Conservation (phyloP, 2,888 invertebrate genomes). For the Synanthedon vespiformis region DNA sequence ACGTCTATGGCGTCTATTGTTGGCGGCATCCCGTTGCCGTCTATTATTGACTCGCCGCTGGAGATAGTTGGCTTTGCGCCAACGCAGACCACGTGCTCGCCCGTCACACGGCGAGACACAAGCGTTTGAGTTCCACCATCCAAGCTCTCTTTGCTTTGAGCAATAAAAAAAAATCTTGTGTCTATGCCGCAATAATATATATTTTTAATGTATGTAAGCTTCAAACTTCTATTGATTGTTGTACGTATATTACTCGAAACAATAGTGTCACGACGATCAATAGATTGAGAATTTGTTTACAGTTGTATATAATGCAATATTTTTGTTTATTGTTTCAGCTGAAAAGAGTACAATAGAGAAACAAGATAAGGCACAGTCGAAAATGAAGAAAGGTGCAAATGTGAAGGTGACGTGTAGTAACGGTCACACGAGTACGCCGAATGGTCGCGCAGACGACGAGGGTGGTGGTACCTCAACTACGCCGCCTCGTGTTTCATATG, state of each 20-base stretch:
- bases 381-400: conserved; percentile 52
- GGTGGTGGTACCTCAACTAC: conserved; percentile 31
- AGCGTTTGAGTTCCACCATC: conserved; percentile 14
- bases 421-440: conserved; percentile 53
- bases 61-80: conserved; percentile 66
- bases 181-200: too few species aligned
- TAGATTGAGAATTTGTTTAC: conserved; percentile 4
- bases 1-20: conserved; percentile 60
- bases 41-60: conserved; percentile 70
- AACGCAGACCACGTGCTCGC: conserved; percentile 60
- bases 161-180: too few species aligned
- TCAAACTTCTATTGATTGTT: too few species aligned
- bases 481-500: conserved; percentile 54
- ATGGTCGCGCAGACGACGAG: conserved; percentile 60
- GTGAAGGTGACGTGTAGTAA: conserved; percentile 39
- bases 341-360: conserved; percentile 21
- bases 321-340: conserved; percentile 30
- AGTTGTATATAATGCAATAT: conserved; percentile 2
- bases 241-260: too few species aligned
- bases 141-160: neutral
- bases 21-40: conserved; percentile 66
- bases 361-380: conserved; percentile 42
- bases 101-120: conserved; percentile 57
- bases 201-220: too few species aligned
- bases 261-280: too few species aligned